phyloP scores from a whole-genome alignment of 2,888 invertebrate genomes.

The Eupeodes latifasciatus region DNA sequence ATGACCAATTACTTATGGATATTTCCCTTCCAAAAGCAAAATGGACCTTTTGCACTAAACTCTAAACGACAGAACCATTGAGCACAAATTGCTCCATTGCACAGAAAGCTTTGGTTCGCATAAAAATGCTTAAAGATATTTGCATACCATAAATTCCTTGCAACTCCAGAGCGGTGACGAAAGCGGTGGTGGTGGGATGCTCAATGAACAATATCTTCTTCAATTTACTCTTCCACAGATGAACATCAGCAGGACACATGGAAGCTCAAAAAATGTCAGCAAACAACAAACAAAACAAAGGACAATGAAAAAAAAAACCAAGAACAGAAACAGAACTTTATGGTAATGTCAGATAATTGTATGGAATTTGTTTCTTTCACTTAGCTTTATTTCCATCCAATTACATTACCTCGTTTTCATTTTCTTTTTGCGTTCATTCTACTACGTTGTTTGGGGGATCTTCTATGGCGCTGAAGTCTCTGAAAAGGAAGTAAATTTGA shows the following conservation, averaged over 20 bases:
- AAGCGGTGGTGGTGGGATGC: too few relatives aligned
- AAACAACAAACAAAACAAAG: conserved; percentile 55
- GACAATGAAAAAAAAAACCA: conserved; percentile 27
- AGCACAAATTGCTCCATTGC: conserved; percentile 60
- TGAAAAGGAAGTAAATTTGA: not conserved
- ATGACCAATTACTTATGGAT: conserved; percentile 61
- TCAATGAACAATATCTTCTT: conserved; percentile 13
- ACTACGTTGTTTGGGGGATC: conserved; percentile 2
- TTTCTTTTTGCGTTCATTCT: too few relatives aligned
- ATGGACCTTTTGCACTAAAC: conserved; percentile 41
- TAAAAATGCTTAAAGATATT: conserved; percentile 52
- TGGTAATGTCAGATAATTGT: conserved; percentile 75
- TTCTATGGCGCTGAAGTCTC: not conserved
- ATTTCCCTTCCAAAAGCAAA: not conserved
- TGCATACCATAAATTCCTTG: conserved; percentile 70
- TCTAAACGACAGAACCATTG: conserved; percentile 34
- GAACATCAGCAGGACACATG: conserved; percentile 22
- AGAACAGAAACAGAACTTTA: conserved; percentile 65
- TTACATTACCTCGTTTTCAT: conserved; percentile 61
- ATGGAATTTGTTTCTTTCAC: conserved; percentile 75
- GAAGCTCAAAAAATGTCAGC: conserved; percentile 62
- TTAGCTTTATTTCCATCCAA: conserved; percentile 76
- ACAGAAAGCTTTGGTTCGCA: conserved; percentile 25
- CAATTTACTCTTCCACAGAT: conserved; percentile 2
- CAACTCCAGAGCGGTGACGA: not conserved